phyloP scores from a whole-genome alignment of 2,888 invertebrate species.

The Drosophila testacea region DNA sequence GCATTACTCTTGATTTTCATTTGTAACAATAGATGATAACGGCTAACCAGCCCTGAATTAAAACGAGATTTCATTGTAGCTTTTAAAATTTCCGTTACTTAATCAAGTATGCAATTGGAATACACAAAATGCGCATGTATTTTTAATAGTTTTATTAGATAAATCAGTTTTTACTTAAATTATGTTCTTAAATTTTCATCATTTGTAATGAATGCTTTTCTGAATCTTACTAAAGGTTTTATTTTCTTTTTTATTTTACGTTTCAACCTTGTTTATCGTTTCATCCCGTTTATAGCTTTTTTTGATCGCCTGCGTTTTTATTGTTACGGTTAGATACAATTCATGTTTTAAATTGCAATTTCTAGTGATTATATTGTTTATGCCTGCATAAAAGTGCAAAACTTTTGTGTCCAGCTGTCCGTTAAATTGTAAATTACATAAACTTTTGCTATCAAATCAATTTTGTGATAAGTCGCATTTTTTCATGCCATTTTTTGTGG shows the following conservation, averaged over 20 bases:
- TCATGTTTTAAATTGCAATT: conserved; percentile 21
- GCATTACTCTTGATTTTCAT: neutral
- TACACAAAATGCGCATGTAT: conserved; percentile 9
- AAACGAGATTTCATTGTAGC: no score
- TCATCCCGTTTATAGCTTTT: conserved; percentile 6
- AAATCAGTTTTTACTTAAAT: conserved; percentile 63
- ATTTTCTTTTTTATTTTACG: conserved; percentile 44
- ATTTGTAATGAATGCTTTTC: conserved; percentile 49
- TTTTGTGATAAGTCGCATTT: conserved; percentile 32
- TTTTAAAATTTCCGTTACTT: neutral
- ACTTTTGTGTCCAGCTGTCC: conserved; percentile 29
- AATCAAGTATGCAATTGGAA: neutral
- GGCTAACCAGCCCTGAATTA: no score
- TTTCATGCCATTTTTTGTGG: conserved; percentile 49
- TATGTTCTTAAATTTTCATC: conserved; percentile 55
- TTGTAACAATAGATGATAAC: no score
- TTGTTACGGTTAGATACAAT: conserved; percentile 29
- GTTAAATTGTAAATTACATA: conserved; percentile 38
- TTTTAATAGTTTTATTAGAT: conserved; percentile 61
- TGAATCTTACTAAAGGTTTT: conserved; percentile 29
- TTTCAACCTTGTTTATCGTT: conserved; percentile 25
- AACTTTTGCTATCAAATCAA: conserved; percentile 44
- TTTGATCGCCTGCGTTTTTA: conserved; percentile 16
- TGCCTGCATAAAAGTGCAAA: conserved; percentile 45
- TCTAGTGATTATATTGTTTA: conserved; percentile 22